A percentile compares a stretch with the other conserved stretches of the same genome.
These are phyloP conservation scores for Noctua fimbriata DNA, from an alignment of 2,888 invertebrate species.

Conservation along the genomic window DNA sequence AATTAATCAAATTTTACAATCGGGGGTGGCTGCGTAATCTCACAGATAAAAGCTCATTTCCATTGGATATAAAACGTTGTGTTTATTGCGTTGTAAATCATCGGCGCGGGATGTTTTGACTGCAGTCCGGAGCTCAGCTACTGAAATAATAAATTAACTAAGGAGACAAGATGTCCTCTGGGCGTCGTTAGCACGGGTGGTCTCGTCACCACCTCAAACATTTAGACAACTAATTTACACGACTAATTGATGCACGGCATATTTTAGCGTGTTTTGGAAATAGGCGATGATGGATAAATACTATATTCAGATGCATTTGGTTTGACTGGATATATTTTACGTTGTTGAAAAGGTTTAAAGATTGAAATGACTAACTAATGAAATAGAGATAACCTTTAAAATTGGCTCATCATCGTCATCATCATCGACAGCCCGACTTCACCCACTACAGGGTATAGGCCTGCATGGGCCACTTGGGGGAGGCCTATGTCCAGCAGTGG, in stretches of 20 bases:
- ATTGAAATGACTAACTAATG: background rate
- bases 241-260: conserved; percentile 67
- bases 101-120: conserved; percentile 88
- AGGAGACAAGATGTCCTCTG: conserved; percentile 85
- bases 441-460: no score
- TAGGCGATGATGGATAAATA: conserved; percentile 51
- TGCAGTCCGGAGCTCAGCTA: conserved; percentile 79
- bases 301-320: conserved; percentile 35
- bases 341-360: background rate
- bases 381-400: background rate
- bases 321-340: background rate
- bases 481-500: no score
- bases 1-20: conserved; percentile 81
- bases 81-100: conserved; percentile 89
- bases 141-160: conserved; percentile 89
- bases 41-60: conserved; percentile 88
- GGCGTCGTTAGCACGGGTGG: conserved; percentile 85
- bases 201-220: conserved; percentile 74
- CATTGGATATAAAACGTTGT: conserved; percentile 87
- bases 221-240: conserved; percentile 76
- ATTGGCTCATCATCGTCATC: background rate
- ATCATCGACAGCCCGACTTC: no score
- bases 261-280: conserved; percentile 55
- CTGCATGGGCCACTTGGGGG: no score
- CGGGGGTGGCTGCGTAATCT: conserved; percentile 82